Evolutionary conservation across 2,888 invertebrate species (phyloP), one percentile per base, ranked within the genome.

Genomic region (Anagyrus pseudococci): DNA sequence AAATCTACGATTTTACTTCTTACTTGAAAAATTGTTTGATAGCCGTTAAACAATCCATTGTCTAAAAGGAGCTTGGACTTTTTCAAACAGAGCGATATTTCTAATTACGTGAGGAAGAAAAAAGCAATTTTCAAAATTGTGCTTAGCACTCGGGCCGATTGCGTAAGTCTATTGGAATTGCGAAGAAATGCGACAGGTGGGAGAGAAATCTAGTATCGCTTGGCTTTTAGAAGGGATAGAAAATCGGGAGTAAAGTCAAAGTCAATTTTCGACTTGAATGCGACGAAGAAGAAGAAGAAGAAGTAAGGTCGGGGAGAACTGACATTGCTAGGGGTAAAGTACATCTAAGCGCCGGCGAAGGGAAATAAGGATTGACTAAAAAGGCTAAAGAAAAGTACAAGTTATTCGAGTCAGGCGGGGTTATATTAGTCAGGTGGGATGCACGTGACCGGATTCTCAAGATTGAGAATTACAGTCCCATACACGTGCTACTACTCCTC

Each of bases 401-500:
- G 53, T 50, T 66, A 66, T 66, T 64, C 64, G 53, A 56, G 55
- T 61, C 65, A 61, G 58, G 54, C 40, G 52, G 41, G 56, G 52
- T 25, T 48, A 46, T 68, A 66, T 66, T 68, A 64, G 64, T 63
- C 46, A 53, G 33, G 33, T 2, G 57, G 58, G 29, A 52, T 43
- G 46, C 62, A 59, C 68, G 68, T 68, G 68, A 66, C 68, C 47
- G 52, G 58, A 33, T 68, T 58, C 29, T 23, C 41, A 44, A 59
- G 52, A 57, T 62, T 58, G 58, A 55, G 58, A 53, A 55, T 61
- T 57, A 64, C 58, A 58, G 29, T 46, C 40, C 10, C 17, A 41
- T 26, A 22, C 37, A 40, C 46, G n/a, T 47, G 15, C 54, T 19
- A 22, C 15, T 29, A 4, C 10, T 29, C 10, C 10, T 29, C 29